Conservation (phyloP, 2,797 vertebrate genomes). For the Eupleurogrammus muticus region DNA sequence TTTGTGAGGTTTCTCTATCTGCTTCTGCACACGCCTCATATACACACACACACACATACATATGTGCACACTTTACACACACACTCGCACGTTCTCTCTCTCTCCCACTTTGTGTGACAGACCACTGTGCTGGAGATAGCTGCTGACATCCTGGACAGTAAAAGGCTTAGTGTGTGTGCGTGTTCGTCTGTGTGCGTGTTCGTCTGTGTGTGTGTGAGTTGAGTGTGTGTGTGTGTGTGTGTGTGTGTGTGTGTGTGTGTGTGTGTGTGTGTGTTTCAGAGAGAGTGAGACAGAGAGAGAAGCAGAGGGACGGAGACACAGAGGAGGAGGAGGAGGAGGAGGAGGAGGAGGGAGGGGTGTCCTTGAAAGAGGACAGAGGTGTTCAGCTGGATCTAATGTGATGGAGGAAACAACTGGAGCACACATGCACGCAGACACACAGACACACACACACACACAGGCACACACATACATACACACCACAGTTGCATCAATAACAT, state of each 20-base stretch:
- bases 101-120: no score
- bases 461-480: conserved; percentile 40
- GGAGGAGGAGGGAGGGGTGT: conserved; percentile 74
- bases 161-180: conserved; percentile 11
- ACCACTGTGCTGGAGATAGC: no score
- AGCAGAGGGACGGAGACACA: conserved; percentile 61
- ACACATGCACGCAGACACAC: conserved; percentile 40
- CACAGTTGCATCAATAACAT: conserved; percentile 66
- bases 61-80: conserved; percentile 49
- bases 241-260: conserved; percentile 14
- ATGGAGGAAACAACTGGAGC: conserved; percentile 74
- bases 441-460: conserved; percentile 24
- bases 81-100: no score
- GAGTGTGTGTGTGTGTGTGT: conserved; percentile 36
- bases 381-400: conserved; percentile 84
- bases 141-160: no score
- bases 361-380: conserved; percentile 84
- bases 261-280: conserved; percentile 15
- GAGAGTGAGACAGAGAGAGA: conserved; percentile 36
- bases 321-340: conserved; percentile 67
- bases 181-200: conserved; percentile 10
- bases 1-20: conserved; percentile 49
- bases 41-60: conserved; percentile 13
- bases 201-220: conserved; percentile 19
- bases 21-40: conserved; percentile 47